Base-by-base conservation (phyloP, 2,797 vertebrate species). In the Sebastes miniatus region DNA sequence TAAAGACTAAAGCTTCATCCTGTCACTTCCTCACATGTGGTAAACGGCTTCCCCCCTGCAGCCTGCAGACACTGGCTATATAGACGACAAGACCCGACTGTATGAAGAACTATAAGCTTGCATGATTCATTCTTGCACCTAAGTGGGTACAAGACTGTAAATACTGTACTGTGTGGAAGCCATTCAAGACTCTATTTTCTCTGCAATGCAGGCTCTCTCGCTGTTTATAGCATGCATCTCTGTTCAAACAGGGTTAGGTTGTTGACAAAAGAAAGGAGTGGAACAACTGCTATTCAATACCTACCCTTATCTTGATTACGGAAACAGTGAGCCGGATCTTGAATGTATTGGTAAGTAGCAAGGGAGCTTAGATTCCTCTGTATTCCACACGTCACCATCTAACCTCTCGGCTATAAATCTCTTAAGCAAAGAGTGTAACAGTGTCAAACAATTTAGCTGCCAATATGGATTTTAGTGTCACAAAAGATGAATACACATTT, bases 201-300 rank as follows among this genome's bases (percentile, higher is more conserved):
- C 69, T 88, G 80, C 80, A 75, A 27, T 82, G 76, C 74, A 82
- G 77, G 50, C 31, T 50, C 54, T 54, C 29, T 77, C 4, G 2
- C 18, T 56, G 36, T 52, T 56, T 57, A 27, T 62, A 47, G 50
- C 43, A 52, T 34, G 14, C 20, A 43, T 52, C 36, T 66, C 24
- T 87, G 73, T 81, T 85, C 22, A 82, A 81, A 83, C 47, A 89
- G 66, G 88, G 83, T 65, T 85, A 73, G 89, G 72, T 66, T 87
- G 83, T 88, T 88, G 81, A 90, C 72, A 80, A 63, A 83, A 65
- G 29, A 82, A 72, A 83, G 69, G 79, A 82, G 78, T 54, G 77
- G 74, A 79, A 27, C 34, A 56, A 31, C 31, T 10, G 27, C 43
- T 32, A 47, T 57, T 68, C 57, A 72, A 77, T 57, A 62, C 8